These are phyloP conservation scores for Phocides pigmalion DNA, from an alignment of 1,140 invertebrate genomes.

Conservation along the genomic window DNA sequence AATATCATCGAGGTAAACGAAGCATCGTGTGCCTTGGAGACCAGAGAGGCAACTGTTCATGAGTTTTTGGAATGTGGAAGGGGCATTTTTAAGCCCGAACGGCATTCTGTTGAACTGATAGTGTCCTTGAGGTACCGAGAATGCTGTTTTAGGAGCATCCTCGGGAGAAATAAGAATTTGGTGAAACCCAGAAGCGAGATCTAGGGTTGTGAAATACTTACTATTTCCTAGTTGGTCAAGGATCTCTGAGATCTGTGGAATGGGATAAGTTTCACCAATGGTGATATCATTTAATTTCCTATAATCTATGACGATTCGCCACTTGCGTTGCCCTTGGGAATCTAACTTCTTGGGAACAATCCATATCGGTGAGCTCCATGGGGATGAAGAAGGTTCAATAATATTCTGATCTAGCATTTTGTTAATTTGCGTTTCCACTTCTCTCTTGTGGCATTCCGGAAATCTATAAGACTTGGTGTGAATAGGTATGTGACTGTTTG, in stretches of 20 bases:
- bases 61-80: background rate
- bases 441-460: conserved; percentile 55
- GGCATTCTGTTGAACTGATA: conserved; percentile 61
- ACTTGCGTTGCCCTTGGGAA: too few species aligned
- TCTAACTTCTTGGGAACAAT: background rate
- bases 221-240: conserved; percentile 26
- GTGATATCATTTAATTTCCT: conserved; percentile 9
- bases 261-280: conserved; percentile 20
- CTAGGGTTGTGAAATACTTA: conserved; percentile 23
- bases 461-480: conserved; percentile 55
- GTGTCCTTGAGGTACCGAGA: conserved; percentile 51
- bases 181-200: conserved; percentile 19
- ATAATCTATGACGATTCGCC: conserved; percentile 18
- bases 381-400: conserved; percentile 45
- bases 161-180: conserved; percentile 16
- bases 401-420: conserved; percentile 57
- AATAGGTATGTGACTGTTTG: conserved; percentile 15
- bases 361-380: background rate
- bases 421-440: conserved; percentile 59
- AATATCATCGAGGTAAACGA: conserved; percentile 28
- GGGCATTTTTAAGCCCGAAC: too few species aligned
- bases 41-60: conserved; percentile 20
- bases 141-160: conserved; percentile 48
- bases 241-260: conserved; percentile 28
- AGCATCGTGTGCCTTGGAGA: conserved; percentile 18